A percentile compares a stretch with the other conserved stretches of the same genome.
Conservation (phyloP, 1,140 invertebrate genomes). For the Mamestra configurata region DNA sequence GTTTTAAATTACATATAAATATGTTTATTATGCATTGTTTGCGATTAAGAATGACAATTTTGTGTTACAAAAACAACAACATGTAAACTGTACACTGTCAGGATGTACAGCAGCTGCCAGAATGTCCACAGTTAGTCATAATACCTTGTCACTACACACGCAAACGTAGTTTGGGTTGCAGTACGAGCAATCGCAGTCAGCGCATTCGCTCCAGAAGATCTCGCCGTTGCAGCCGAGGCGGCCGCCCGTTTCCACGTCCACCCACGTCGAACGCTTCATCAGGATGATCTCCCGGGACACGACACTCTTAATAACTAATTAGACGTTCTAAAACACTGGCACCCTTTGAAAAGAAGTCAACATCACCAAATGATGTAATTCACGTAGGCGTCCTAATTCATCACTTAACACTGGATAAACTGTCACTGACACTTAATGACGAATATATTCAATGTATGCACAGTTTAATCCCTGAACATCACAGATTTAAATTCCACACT, state of each 20-base stretch:
- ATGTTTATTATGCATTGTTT: conserved; percentile 44
- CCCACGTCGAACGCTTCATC: conserved; percentile 88
- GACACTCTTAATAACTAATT: conserved; percentile 59
- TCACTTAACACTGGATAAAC: conserved; percentile 54
- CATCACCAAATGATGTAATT: conserved; percentile 61
- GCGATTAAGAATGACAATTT: not conserved
- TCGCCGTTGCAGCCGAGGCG: conserved; percentile 88
- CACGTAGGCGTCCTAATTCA: conserved; percentile 51
- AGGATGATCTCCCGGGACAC: conserved; percentile 69
- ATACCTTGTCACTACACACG: conserved; percentile 88
- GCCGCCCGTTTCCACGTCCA: conserved; percentile 87
- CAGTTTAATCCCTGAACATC: conserved; percentile 3
- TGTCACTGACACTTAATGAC: conserved; percentile 59
- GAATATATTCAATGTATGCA: not conserved
- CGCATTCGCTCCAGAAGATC: conserved; percentile 88
- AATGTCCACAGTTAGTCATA: conserved; percentile 28
- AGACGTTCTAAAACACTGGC: conserved; percentile 44
- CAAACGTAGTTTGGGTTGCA: conserved; percentile 88
- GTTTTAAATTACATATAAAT: not conserved
- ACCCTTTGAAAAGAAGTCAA: conserved; percentile 62
- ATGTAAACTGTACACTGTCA: not conserved
- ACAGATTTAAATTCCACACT: not conserved
- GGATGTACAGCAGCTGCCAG: not conserved
- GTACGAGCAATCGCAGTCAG: conserved; percentile 86
- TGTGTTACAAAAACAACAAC: not conserved